phyloP scores from a whole-genome alignment of 2,888 invertebrate genomes.

The Calameuta pallipes region DNA sequence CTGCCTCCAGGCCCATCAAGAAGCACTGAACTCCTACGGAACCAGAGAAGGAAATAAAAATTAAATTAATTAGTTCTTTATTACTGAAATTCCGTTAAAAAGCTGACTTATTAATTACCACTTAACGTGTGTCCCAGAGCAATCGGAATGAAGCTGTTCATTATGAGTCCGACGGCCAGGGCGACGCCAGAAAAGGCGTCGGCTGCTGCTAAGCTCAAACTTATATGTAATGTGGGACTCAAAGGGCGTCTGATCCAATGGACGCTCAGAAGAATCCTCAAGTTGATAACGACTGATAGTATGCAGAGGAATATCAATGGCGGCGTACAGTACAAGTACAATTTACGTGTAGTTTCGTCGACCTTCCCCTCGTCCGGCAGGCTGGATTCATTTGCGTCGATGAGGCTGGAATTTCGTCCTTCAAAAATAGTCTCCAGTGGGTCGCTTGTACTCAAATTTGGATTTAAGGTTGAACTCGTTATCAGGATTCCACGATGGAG shows the following conservation, averaged over 20 bases:
- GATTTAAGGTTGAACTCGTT: not conserved
- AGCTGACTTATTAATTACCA: constrained; percentile 21
- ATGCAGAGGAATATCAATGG: constrained; percentile 68
- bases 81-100: too few species aligned
- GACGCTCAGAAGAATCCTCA: constrained; percentile 69
- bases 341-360: constrained; percentile 3
- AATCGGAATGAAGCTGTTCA: constrained; percentile 69
- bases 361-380: not conserved
- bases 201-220: constrained; percentile 71
- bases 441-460: not conserved
- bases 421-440: not conserved
- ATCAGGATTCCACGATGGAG: constrained; percentile 13
- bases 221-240: constrained; percentile 71
- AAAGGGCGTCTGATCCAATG: constrained; percentile 71
- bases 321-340: constrained; percentile 50
- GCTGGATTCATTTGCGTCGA: too few species aligned
- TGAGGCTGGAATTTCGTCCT: too few species aligned
- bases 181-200: constrained; percentile 70
- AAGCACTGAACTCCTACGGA: constrained; percentile 43
- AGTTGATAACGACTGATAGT: constrained; percentile 69
- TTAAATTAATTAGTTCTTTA: too few species aligned
- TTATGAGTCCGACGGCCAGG: constrained; percentile 68
- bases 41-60: not conserved
- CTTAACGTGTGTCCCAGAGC: constrained; percentile 43
- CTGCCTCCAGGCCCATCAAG: constrained; percentile 62